Percentiles rank a stretch among this genome's conserved stretches.
These are phyloP conservation scores for Ligdia adustata DNA, from an alignment of 2,888 invertebrate genomes.

Conservation along the genomic window DNA sequence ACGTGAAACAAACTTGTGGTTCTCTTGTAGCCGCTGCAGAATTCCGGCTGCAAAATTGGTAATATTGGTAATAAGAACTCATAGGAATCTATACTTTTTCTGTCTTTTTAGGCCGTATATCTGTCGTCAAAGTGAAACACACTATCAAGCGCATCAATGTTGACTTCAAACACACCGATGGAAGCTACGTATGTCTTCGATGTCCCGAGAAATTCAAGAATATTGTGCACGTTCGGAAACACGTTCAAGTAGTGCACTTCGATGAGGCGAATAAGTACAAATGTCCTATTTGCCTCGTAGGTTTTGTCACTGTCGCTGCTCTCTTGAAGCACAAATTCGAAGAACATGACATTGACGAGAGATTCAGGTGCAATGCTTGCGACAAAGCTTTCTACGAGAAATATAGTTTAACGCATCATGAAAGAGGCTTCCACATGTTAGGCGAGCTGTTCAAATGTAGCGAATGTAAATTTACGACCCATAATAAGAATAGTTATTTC, in stretches of 20 bases:
- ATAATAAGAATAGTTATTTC: conserved; percentile 57
- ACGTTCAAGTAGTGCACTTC: neutral
- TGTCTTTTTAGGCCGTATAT: conserved; percentile 1
- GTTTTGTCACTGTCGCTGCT: neutral
- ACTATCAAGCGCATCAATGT: neutral
- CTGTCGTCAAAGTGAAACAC: neutral
- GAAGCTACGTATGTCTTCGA: neutral
- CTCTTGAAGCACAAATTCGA: conserved; percentile 52
- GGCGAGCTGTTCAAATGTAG: conserved; percentile 62
- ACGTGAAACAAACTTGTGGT: too few relatives aligned
- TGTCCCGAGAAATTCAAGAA: neutral
- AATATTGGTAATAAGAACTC: too few relatives aligned
- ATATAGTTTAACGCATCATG: conserved; percentile 57
- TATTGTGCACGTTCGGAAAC: neutral
- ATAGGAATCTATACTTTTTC: too few relatives aligned
- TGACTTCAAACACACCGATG: neutral
- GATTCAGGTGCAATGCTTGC: conserved; percentile 67
- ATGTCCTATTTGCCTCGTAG: neutral
- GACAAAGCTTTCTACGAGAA: conserved; percentile 59
- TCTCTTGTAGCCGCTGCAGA: too few relatives aligned
- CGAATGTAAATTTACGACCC: conserved; percentile 63
- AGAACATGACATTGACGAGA: conserved; percentile 59
- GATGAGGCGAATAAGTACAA: neutral
- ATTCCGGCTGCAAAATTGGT: too few relatives aligned
- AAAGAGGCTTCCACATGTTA: conserved; percentile 67